Evolutionary conservation across 92 coral and sea anemone species (phyloP).

Genomic region (Plumapathes pennacea): DNA sequence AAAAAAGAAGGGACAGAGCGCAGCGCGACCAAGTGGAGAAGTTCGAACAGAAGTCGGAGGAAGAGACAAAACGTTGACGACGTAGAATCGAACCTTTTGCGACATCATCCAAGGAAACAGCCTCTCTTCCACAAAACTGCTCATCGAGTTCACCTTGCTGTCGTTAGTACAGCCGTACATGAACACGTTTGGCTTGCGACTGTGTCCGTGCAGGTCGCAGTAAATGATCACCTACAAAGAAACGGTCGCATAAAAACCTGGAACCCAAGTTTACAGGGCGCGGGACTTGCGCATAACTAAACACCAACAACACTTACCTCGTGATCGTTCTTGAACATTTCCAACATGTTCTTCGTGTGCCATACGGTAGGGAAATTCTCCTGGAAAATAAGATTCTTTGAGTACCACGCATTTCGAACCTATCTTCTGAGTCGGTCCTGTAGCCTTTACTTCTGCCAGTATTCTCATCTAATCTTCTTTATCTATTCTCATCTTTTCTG

Average conservation of each 20-base stretch:
- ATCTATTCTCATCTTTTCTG: too few species aligned
- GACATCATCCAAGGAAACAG: conserved; percentile 99
- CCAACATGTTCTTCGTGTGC: conserved; percentile 86
- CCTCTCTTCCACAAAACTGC: conserved; percentile 84
- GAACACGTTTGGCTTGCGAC: conserved; percentile 96
- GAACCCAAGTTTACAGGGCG: not conserved
- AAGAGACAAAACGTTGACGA: too few species aligned
- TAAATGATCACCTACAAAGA: conserved; percentile 81
- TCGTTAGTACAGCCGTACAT: conserved; percentile 99
- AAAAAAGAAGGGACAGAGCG: too few species aligned
- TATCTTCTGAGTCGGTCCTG: too few species aligned
- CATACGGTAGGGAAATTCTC: conserved; percentile 88
- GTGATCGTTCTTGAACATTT: conserved; percentile 80
- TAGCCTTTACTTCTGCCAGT: too few species aligned
- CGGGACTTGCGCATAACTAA: not conserved
- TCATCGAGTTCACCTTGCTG: conserved; percentile 66
- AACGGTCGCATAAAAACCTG: not conserved
- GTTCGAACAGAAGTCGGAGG: too few species aligned
- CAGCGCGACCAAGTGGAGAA: too few species aligned
- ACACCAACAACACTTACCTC: conserved; percentile 50
- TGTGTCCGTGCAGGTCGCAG: conserved; percentile 98
- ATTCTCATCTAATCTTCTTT: too few species aligned
- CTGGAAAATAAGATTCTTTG: conserved; percentile 22
- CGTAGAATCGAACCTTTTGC: too few species aligned
- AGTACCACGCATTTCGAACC: too few species aligned